Base-by-base conservation (phyloP, 2,797 vertebrate species). In the Gymnoscopelus braueri region DNA sequence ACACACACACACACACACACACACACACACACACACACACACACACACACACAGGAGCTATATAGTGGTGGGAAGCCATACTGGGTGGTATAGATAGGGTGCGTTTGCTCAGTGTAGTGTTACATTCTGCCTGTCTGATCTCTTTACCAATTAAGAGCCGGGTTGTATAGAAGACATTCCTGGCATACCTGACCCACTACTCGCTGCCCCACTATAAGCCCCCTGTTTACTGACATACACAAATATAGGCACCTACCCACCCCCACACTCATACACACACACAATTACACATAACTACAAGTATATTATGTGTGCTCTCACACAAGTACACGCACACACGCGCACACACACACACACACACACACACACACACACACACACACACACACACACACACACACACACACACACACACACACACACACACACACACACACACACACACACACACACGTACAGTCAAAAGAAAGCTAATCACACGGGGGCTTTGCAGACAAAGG, bases 91-190 rank as follows among this genome's bases (percentile, higher is more conserved):
- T 67, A 63, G 54, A 3, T 77, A 63, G 48, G 52, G 78, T 84
- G 80, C 81, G 81, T 84, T 89, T 76, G 69, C 62, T 88, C 77
- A 65, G 75, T 88, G 77, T 91, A 60, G 69, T 74, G 82, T 90
- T 91, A 87, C 83, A 86, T 86, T 80, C 71, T 57, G 71, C 54
- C 74, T 59, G 78, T 87, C 81, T 90, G 87, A 91, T 90, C 88
- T 78, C 70, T 79, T 71, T 80, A 69, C 74, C 76, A 86, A 88
- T 90, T 89, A 84, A 89, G 75, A 75, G 74, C 70, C 82, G 78
- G 75, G 85, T 84, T 80, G 80, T 86, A 78, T 82, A 74, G 69
- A 72, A 67, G 75, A 79, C 89, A 93, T 93, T 94, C 88, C 88
- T 82, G 52, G 56, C 85, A 91, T 93, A 75, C 79, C 71, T 91